These are phyloP conservation scores for Empis stercorea DNA, from an alignment of 2,888 invertebrate genomes.

Conservation along the genomic window DNA sequence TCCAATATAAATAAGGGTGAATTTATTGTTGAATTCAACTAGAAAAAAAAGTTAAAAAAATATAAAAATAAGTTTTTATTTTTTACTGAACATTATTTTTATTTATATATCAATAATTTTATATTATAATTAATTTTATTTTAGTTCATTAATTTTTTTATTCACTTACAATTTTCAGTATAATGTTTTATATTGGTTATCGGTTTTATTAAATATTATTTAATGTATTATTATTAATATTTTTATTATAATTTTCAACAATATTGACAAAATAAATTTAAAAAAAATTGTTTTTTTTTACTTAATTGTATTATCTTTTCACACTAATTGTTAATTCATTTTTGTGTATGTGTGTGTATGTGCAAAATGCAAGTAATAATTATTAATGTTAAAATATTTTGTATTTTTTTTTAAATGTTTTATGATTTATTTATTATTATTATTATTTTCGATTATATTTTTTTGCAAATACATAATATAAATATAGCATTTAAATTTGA, in stretches of 20 bases:
- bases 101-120: no score
- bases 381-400: background rate
- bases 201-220: background rate
- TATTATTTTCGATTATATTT: background rate
- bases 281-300: background rate
- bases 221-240: background rate
- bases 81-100: no score
- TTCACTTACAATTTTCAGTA: background rate
- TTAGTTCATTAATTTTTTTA: no score
- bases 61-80: no score
- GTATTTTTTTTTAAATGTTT: background rate
- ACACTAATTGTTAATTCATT: background rate
- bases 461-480: no score
- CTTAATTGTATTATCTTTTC: background rate
- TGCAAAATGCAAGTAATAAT: slow-evolving; percentile 1
- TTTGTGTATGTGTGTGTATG: background rate
- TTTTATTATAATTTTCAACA: background rate
- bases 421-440: background rate
- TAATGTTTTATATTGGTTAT: background rate
- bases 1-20: no score
- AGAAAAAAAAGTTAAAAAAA: no score
- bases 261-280: background rate
- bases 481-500: background rate
- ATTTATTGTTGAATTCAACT: no score
- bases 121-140: no score